Evolutionary conservation across 2,797 vertebrate species (phyloP).

Genomic region (Sebastes vulpes): DNA sequence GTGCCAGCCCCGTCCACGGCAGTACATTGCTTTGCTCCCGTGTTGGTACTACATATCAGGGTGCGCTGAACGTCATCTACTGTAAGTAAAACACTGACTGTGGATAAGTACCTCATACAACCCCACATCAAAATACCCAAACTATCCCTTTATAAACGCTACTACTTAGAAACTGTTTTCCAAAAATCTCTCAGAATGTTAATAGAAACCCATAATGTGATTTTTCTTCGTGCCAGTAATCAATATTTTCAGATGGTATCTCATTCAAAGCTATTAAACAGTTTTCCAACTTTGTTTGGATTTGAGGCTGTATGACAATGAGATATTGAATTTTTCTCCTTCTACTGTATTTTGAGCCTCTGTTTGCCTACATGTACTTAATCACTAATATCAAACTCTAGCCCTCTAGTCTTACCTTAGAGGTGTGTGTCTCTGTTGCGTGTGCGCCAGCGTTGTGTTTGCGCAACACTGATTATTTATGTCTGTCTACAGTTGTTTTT

Average conservation of each 20-base stretch:
- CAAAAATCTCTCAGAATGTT: background rate
- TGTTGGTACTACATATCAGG: no score
- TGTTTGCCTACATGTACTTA: background rate
- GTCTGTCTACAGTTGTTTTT: constrained; percentile 71
- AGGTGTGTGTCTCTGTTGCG: constrained; percentile 30
- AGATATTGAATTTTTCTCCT: constrained; percentile 1
- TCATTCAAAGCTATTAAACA: background rate
- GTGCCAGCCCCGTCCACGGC: no score
- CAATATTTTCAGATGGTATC: constrained; percentile 12
- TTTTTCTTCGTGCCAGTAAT: constrained; percentile 25
- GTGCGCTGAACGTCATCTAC: no score
- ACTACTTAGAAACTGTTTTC: background rate
- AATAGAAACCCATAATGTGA: constrained; percentile 11
- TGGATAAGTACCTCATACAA: no score
- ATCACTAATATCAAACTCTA: constrained; percentile 1
- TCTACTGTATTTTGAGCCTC: background rate
- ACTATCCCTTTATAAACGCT: background rate
- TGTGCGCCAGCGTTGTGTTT: constrained; percentile 19
- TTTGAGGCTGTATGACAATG: background rate
- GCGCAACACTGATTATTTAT: constrained; percentile 64
- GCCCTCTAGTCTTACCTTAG: background rate
- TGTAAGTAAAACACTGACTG: no score
- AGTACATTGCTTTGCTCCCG: no score
- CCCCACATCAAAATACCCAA: no score
- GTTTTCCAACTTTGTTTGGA: background rate